Percentiles rank a stretch among this genome's conserved stretches.
Evolutionary conservation across 2,113 vertebrate genomes (phyloP).

Genomic region (Dendrocopos noguchii): DNA sequence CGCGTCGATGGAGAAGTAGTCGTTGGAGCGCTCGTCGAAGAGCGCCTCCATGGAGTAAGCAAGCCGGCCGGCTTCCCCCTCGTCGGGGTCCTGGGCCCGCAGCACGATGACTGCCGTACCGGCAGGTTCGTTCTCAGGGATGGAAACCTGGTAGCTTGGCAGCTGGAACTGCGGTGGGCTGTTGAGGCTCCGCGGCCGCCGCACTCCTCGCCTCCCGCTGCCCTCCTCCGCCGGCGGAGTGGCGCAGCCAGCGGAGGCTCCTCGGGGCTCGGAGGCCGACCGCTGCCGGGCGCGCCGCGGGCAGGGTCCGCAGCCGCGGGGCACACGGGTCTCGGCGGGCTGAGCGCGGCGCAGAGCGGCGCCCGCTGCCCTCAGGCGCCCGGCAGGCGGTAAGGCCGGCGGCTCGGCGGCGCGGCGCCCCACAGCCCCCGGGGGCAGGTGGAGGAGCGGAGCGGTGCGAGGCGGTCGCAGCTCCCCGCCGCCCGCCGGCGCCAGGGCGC

Average conservation of each 20-base stretch:
- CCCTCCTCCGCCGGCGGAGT: neutral
- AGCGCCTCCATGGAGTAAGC: conserved; percentile 92
- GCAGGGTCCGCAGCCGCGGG: too few relatives aligned
- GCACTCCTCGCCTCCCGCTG: neutral
- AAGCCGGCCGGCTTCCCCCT: conserved; percentile 88
- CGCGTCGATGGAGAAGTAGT: conserved; percentile 88
- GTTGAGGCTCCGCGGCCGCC: conserved; percentile 81
- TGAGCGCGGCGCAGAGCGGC: too few relatives aligned
- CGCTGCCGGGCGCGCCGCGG: too few relatives aligned
- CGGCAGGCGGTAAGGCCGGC: too few relatives aligned
- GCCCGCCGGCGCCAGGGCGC: conserved; percentile 39
- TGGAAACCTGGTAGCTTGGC: conserved; percentile 90
- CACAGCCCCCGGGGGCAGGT: too few relatives aligned
- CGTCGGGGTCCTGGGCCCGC: conserved; percentile 88
- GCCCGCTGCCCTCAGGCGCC: too few relatives aligned
- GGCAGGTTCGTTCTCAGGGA: conserved; percentile 91
- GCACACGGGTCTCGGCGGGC: too few relatives aligned
- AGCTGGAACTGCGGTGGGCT: conserved; percentile 88
- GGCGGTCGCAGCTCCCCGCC: conserved; percentile 77
- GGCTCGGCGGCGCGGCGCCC: too few relatives aligned
- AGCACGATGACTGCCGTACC: conserved; percentile 89
- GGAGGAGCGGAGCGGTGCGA: too few relatives aligned
- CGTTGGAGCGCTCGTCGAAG: conserved; percentile 89
- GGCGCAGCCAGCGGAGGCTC: neutral
- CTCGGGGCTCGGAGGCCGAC: too few relatives aligned